Base-by-base conservation (phyloP, 2,113 vertebrate species). In the Myiozetetes cayanensis region DNA sequence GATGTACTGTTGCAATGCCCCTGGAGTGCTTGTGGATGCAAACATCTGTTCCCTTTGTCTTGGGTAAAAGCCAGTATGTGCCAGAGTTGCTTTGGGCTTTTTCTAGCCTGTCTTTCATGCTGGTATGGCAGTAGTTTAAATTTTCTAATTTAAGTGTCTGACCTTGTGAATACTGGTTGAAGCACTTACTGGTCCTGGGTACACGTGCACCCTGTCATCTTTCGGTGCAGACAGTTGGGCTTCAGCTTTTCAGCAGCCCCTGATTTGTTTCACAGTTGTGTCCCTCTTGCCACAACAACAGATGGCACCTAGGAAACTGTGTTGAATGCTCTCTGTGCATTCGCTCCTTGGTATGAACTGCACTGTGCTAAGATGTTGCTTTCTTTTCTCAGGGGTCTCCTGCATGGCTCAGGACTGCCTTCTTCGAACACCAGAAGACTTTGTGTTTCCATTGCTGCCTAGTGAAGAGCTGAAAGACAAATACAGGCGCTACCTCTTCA, bases 401-500 rank as follows among this genome's bases (percentile, higher is more conserved):
- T 99, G 99, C 96, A 99, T 99, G 99, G 99, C 99, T 97, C 99
- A 99, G 97, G 99, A 99, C 93, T 99, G 99, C 97, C 98, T 98
- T 11, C 98, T 99, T 70, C 98, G 98, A 85, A 98, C 98, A 95
- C 99, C 99, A 94, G 99, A 99, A 97, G 99, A 99, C 95, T 99
- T 99, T 97, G 99, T 99, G 90, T 98, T 99, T 96, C 99, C 99
- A 9, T 97, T 99, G 97, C 98, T 99, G 97, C 98, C 98, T 94
- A 99, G 97, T 61, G 99, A 99, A 97, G 99, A 99, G 97, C 97
- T 99, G 91, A 99, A 98, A 98, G 99, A 99, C 94, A 99, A 99
- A 99, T 99, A 99, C 97, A 99, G 98, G 98, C 99, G 99, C 98
- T 99, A 99, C 99, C 99, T 99, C 99, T 99, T 99, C 98, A 99